Conservation (phyloP, 2,113 vertebrate genomes). For the Accipiter virgatus region DNA sequence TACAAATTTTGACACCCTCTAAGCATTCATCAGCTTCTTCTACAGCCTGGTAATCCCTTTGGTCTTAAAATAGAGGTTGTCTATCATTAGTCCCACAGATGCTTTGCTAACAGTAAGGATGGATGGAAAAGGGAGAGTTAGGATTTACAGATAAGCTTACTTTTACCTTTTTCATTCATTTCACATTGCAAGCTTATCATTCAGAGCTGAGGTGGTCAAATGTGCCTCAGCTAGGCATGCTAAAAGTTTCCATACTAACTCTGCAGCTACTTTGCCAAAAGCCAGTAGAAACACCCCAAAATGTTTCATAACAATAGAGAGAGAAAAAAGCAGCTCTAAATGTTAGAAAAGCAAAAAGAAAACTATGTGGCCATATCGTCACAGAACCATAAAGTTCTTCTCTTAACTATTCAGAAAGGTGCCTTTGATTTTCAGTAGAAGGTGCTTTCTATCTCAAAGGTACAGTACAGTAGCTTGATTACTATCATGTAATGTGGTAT, state of each 20-base stretch:
- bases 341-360: background rate
- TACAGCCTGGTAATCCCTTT: background rate
- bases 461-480: conserved; percentile 20
- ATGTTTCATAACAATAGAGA: background rate
- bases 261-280: background rate
- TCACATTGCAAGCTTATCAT: background rate
- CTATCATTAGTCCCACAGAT: background rate
- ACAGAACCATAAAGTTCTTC: background rate
- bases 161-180: background rate
- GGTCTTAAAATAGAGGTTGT: background rate
- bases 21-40: background rate
- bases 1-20: background rate
- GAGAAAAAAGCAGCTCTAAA: background rate
- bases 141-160: background rate
- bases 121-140: background rate
- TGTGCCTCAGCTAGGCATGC: background rate
- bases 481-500: background rate
- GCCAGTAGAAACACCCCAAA: background rate
- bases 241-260: background rate
- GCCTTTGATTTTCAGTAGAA: conserved; percentile 42
- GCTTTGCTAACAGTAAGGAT: background rate
- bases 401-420: background rate
- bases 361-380: background rate
- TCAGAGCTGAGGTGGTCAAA: background rate
- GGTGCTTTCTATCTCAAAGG: background rate